Evolutionary conservation across 2,113 vertebrate genomes (phyloP).

Genomic region (Dromas ardeola): DNA sequence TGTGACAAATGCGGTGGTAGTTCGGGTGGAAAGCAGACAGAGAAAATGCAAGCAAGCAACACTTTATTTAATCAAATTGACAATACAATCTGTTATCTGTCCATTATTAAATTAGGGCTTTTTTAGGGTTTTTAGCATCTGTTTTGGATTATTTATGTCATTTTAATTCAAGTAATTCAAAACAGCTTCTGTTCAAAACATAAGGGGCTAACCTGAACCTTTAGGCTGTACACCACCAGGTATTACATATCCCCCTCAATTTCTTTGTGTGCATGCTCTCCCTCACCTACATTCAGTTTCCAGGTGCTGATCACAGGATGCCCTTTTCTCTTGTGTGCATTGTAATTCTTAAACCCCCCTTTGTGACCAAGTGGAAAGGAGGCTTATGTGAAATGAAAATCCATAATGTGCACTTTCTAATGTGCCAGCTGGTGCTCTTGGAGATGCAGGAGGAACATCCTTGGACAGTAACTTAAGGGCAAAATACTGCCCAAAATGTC

Average conservation of each 20-base stretch:
- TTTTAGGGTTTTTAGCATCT: not conserved
- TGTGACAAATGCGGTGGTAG: not conserved
- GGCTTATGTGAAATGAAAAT: not conserved
- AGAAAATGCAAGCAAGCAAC: not conserved
- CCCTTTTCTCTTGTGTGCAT: not conserved
- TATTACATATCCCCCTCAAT: not conserved
- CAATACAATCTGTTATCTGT: not conserved
- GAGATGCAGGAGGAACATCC: not conserved
- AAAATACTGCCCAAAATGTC: not conserved
- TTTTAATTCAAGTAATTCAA: not conserved
- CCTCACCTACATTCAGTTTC: not conserved
- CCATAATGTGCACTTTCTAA: not conserved
- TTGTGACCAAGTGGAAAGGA: not conserved
- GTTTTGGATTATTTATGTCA: not conserved
- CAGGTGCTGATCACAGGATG: not conserved
- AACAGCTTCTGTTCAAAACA: not conserved
- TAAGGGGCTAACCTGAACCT: not conserved
- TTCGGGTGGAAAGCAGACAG: not conserved
- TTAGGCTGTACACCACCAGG: not conserved
- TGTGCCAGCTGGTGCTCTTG: not conserved
- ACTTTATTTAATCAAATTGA: not conserved
- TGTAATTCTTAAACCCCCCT: not conserved
- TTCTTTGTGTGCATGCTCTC: not conserved
- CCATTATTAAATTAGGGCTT: not conserved
- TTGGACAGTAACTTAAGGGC: not conserved